Evolutionary conservation across 1,140 invertebrate species (phyloP).

Genomic region (Hylaeus volcanicus): DNA sequence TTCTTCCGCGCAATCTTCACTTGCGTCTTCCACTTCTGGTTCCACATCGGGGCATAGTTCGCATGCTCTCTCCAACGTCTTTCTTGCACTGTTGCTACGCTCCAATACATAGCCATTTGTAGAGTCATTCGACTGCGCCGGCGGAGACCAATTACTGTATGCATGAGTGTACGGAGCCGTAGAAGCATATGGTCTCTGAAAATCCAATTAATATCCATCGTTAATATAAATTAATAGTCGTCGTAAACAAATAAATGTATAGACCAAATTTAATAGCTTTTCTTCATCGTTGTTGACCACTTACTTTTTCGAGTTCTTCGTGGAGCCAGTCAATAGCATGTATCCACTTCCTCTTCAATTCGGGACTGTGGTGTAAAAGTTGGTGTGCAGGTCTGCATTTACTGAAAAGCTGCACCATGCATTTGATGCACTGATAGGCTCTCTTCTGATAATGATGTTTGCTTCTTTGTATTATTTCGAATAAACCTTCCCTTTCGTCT

Average conservation of each 20-base stretch:
- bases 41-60: slow-evolving; percentile 92
- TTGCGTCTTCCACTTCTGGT: slow-evolving; percentile 73
- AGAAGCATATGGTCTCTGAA: slow-evolving; percentile 81
- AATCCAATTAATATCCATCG: slow-evolving; percentile 34
- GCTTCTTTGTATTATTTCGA: slow-evolving; percentile 95
- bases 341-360: slow-evolving; percentile 92
- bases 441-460: slow-evolving; percentile 98
- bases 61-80: slow-evolving; percentile 91
- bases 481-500: slow-evolving; percentile 94
- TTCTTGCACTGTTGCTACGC: slow-evolving; percentile 94
- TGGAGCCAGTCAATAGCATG: slow-evolving; percentile 96
- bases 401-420: slow-evolving; percentile 93
- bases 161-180: slow-evolving; percentile 87
- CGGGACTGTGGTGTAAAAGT: slow-evolving; percentile 88
- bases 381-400: slow-evolving; percentile 88
- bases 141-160: slow-evolving; percentile 96
- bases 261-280: neutral
- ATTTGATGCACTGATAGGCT: slow-evolving; percentile 98
- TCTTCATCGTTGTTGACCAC: neutral
- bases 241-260: neutral
- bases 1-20: slow-evolving; percentile 69
- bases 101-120: slow-evolving; percentile 97
- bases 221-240: too few relatives aligned
- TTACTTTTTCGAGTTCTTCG: slow-evolving; percentile 93
- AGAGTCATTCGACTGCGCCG: slow-evolving; percentile 96